phyloP scores from a whole-genome alignment of 1,140 invertebrate species.

The Bradysia coprophila region DNA sequence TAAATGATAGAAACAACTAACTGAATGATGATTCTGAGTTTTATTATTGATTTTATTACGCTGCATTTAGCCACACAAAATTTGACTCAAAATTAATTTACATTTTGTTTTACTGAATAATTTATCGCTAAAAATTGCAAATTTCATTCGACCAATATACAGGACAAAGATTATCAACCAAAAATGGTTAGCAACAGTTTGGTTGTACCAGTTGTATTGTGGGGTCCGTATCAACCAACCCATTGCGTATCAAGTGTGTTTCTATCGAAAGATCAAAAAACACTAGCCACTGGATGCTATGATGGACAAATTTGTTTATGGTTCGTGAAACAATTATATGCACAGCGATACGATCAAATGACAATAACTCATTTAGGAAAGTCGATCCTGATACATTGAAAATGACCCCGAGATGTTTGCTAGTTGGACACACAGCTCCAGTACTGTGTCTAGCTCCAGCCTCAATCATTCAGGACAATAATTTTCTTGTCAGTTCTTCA shows the following conservation, averaged over 20 bases:
- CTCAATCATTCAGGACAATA: slow-evolving; percentile 60
- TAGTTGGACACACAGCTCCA: slow-evolving; percentile 88
- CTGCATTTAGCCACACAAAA: too few species aligned
- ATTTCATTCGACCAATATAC: too few species aligned
- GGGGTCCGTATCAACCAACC: slow-evolving; percentile 88
- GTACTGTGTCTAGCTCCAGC: slow-evolving; percentile 78
- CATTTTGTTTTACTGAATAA: too few species aligned
- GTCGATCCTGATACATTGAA: slow-evolving; percentile 66
- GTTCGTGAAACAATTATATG: too few species aligned
- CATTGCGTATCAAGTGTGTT: slow-evolving; percentile 92
- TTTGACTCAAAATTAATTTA: too few species aligned
- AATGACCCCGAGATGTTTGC: slow-evolving; percentile 85
- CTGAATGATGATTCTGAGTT: too few species aligned
- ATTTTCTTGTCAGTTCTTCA: slow-evolving; percentile 84
- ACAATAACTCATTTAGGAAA: slow-evolving; percentile 30
- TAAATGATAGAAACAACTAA: too few species aligned
- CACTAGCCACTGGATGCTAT: slow-evolving; percentile 88
- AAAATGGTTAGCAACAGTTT: slow-evolving; percentile 71
- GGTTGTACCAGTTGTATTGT: slow-evolving; percentile 91
- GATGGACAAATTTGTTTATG: slow-evolving; percentile 97
- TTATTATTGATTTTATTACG: too few species aligned
- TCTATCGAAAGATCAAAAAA: slow-evolving; percentile 79
- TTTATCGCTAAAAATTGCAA: too few species aligned
- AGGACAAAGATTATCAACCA: too few species aligned
- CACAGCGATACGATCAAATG: too few species aligned